Base-by-base conservation (phyloP, 2,113 vertebrate genomes). In the Hippocampus zosterae region DNA sequence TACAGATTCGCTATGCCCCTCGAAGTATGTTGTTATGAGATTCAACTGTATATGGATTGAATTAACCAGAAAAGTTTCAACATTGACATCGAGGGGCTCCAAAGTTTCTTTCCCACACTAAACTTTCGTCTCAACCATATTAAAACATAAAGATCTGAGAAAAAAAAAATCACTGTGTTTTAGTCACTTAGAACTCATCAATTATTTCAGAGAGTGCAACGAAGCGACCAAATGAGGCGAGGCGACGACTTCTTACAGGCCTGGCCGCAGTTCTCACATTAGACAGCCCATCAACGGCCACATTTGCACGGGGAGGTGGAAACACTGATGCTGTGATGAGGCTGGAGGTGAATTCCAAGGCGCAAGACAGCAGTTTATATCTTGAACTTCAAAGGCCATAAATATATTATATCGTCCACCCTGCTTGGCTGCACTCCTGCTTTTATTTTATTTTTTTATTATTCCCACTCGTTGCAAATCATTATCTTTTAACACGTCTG, bases 171-270 rank as follows among this genome's bases (percentile, higher is more conserved):
- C 82, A 81, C 85, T 76, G 33, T 89, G 87, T 89, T 92, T 92
- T 87, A 91, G 90, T 89, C 90, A 92, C 90, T 92, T 92, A 91
- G 84, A 85, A 76, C 87, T 91, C 89, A 91, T 91, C 84, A 92
- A 91, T 91, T 87, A 91, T 92, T 92, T 91, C 89, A 87, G 71
- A 76, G 87, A 66, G 88, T 88, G 89, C 88, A 87, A 86, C 78
- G 88, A 89, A 89, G 89, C 81, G 70, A 76, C 86, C 79, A 87
- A 84, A 84, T 84, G 82, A 85, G 77, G 79, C 57, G 56, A 88
- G 84, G 84, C 85, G 84, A 86, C 76, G 89, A 82, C 74, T 87
- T 84, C 79, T 78, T 85, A 69, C 70, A 69, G 80, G 81, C 84
- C 76, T 82, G 78, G 84, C 80, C 83, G 76, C 75, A 71, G 84